Evolutionary conservation across 1,140 invertebrate genomes (phyloP), one percentile per base, ranked within the genome.

Genomic region (Bombus affinis): DNA sequence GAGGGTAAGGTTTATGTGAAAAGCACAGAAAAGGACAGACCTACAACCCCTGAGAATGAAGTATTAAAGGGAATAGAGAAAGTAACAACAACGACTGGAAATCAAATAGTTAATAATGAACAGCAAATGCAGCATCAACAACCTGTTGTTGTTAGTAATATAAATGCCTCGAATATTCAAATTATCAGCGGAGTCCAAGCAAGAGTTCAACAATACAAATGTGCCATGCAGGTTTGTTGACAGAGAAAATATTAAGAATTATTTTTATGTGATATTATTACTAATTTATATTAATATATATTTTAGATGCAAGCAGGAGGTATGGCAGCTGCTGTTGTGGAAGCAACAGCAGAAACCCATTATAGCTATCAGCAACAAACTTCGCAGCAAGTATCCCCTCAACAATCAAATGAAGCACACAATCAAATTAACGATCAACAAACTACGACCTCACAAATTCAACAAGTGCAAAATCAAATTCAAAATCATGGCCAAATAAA

Each of bases 1-100:
- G 96, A 96, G 72, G 97, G 96, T 74, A 97, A 97, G 91, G 96
- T 96, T 76, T 94, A 95, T 84, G 93, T 94, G 35, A 94, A 95
- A 88, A 95, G 88, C 77, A 95, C 89, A 4, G 94, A 93, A 72
- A 95, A 94, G 62, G 93, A 93, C 62, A 92, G 90, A 85, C 76
- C 94, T 4, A 74, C 90, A 0, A 93, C 92, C 66, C 92, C 93
- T 32, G 91, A 93, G 8, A 91, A 92, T 18, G 91, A 92, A 5
- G 70, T 93, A 32, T 85, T 94, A n/a, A 95, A 94, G 87, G 83
- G 88, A 32, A 89, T 91, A 22, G 94, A 95, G 12, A 95, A 95
- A 79, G 70, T 89, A 81, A 42, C 88, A 59, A 59, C 83, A 81
- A 42, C 80, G n/a, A 86, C 85, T 9, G 72, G 85, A 65, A 71